Conservation (phyloP, 2,797 vertebrate species). For the Oreochromis mossambicus region DNA sequence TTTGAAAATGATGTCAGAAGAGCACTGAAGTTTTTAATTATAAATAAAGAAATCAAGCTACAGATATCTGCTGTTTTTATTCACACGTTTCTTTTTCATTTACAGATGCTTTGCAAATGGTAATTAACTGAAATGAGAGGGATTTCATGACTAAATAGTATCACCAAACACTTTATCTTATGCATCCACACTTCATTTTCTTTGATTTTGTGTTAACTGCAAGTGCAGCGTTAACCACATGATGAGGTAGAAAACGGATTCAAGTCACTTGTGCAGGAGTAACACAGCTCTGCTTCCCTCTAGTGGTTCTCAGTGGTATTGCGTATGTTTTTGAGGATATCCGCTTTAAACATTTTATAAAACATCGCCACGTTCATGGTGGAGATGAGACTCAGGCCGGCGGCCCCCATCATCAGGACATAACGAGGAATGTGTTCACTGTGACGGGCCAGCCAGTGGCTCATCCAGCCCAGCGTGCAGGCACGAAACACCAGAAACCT, state of each 20-base stretch:
- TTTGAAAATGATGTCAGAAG: not conserved
- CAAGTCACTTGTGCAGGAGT: not conserved
- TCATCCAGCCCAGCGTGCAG: not conserved
- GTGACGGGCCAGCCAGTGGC: not conserved
- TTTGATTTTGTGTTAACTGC: not conserved
- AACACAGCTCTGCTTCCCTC: not conserved
- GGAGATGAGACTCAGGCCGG: not conserved
- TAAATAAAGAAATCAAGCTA: not conserved
- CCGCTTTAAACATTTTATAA: not conserved
- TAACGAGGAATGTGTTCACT: not conserved
- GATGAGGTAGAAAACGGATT: not conserved
- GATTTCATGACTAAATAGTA: not conserved
- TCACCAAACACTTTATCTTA: not conserved
- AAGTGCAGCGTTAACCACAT: not conserved
- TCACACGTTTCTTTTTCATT: not conserved
- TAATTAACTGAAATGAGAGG: not conserved
- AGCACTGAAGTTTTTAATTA: not conserved
- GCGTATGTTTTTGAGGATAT: not conserved
- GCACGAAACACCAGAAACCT: not conserved
- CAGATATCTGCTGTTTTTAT: not conserved
- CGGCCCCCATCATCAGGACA: not conserved
- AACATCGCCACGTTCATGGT: not conserved
- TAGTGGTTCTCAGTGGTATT: not conserved
- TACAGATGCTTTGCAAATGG: not conserved
- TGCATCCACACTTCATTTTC: not conserved